Evolutionary conservation across 2,113 vertebrate genomes (phyloP), one percentile per base, ranked within the genome.

Genomic region (Atractosteus spatula): DNA sequence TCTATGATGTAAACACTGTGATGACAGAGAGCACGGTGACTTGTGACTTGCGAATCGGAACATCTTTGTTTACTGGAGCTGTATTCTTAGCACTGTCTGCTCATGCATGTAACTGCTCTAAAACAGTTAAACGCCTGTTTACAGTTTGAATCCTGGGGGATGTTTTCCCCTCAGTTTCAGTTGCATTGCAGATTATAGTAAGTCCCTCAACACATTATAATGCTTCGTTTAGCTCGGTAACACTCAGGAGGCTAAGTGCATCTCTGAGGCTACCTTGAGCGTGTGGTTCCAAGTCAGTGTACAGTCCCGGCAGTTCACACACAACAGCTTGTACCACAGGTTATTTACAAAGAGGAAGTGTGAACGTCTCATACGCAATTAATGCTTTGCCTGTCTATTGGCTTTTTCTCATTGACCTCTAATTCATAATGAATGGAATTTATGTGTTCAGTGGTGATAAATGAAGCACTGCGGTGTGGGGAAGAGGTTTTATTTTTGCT

Each of bases 281-380:
- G 62, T 3, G 41, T 17, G 17, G 4, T 2, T 64, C 5, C 7
- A 11, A 64, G 62, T 51, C 8, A 7, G 3, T 14, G 78, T 72
- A 76, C 71, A 76, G 78, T 71, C 69, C 77, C 76, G 69, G 73
- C 79, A 75, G 62, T 44, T 78, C 79, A 81, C 73, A 80, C 83
- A 84, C 77, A 78, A 74, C 80, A 73, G 51, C 11, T 42, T 65
- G 74, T 63, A 72, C 70, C 75, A 87, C 91, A 74, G 87, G 87
- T 91, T 84, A 88, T 91, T 89, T 78, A 89, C 57, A 56, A 55
- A 85, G 72, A 80, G 74, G 8, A 80, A 79, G 78, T 83, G 69
- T 80, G 82, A 62, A n/a, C 44, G 4, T 51, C 47, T 51, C 5
- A 51, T 10, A 51, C 47, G 8, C 17, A 29, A 29, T 29, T 29